A percentile compares a stretch with the other conserved stretches of the same genome.
Evolutionary conservation across 92 coral and sea anemone species (phyloP).

Genomic region (Siderastrea radians): DNA sequence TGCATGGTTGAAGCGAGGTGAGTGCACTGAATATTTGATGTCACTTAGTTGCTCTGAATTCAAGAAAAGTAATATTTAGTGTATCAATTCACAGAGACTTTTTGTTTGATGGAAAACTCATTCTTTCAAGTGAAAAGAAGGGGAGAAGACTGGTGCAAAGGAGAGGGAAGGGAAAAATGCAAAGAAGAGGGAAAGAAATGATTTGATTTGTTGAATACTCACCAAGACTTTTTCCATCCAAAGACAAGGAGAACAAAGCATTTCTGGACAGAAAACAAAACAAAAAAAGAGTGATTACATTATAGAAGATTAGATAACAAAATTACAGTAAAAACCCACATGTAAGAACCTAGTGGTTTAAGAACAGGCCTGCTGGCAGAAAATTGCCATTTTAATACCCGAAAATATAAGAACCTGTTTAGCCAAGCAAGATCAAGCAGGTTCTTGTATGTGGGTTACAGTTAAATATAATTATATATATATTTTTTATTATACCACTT

Average conservation of each 20-base stretch:
- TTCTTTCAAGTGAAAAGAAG: no score
- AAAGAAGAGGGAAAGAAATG: neutral
- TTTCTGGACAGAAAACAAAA: conserved; percentile 44
- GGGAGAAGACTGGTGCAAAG: no score
- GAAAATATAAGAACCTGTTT: no score
- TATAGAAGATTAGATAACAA: neutral
- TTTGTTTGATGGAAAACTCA: neutral
- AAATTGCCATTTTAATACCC: no score
- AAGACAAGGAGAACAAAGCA: conserved; percentile 72
- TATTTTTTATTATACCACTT: no score
- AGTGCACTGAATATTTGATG: conserved; percentile 68
- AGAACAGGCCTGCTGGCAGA: neutral
- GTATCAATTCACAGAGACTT: neutral
- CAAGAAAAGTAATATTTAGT: neutral
- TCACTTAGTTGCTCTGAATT: conserved; percentile 73
- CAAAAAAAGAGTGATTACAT: neutral
- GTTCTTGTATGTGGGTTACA: no score
- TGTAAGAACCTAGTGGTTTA: neutral
- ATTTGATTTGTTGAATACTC: neutral
- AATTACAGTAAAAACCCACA: no score
- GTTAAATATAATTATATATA: no score
- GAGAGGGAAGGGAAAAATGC: neutral
- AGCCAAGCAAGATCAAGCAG: no score
- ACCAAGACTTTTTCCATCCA: conserved; percentile 81
- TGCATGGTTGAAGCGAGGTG: conserved; percentile 72